Base-by-base conservation (phyloP, 2,888 invertebrate genomes). In the Heliconius cydno region DNA sequence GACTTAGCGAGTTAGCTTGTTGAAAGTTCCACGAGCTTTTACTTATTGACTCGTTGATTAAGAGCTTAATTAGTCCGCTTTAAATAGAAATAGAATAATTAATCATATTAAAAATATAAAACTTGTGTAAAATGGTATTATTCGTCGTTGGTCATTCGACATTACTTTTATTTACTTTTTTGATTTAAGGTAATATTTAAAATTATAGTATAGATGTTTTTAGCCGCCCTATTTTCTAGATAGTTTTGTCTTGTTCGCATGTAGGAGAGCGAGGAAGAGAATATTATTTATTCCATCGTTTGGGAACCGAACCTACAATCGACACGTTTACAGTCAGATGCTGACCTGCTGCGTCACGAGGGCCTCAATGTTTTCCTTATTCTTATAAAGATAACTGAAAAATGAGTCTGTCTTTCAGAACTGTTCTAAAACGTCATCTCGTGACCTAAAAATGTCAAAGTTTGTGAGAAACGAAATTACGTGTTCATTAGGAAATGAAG, bases 371-470 rank as follows among this genome's bases (percentile, higher is more conserved):
- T 60, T n/a, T 60, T n/a, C n/a, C n/a, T 60, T 10, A 60, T 60
- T n/a, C 60, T n/a, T 60, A 60, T n/a, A 60, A 10, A 60, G 10
- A 60, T n/a, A n/a, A 60, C n/a, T 25, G 41, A 5, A 60, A 60
- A 34, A 30, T 9, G 34, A 25, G 4, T 3, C 38, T n/a, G 15
- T 7, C 52, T 57, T 13, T 60, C 34, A 57, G n/a, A 73, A n/a
- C 34, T 73, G 52, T 30, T 34, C 30, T 73, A 30, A 60, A 73
- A 34, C 28, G 22, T 38, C 28, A 65, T 75, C 46, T 65, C n/a
- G 28, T 28, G 65, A 75, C 75, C 75, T 75, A 75, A 66, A 75
- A 75, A 63, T 25, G 63, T 75, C 65, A 66, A 65, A 75, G 73
- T 73, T 73, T 65, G 41, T 30, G 65, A 66, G 34, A 73, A 73